Evolutionary conservation across 2,888 invertebrate species (phyloP).

Genomic region (Fabriciana adippe): DNA sequence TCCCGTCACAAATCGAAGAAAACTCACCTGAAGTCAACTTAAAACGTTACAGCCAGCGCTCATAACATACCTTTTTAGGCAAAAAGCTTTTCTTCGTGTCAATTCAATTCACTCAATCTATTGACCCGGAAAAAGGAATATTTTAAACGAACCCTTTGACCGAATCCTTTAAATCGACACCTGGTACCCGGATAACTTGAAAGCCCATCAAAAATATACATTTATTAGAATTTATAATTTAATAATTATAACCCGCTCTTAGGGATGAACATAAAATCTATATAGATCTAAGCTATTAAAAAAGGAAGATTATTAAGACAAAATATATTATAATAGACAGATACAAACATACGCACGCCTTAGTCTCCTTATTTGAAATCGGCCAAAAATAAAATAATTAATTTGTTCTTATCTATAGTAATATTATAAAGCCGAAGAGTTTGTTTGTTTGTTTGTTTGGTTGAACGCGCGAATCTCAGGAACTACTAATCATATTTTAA

Average conservation of each 20-base stretch:
- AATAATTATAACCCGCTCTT: neutral
- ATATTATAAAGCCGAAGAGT: too few species aligned
- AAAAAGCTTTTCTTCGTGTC: constrained; percentile 8
- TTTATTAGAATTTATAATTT: neutral
- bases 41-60: constrained; percentile 1
- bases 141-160: constrained; percentile 12
- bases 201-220: neutral
- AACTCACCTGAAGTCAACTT: neutral
- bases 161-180: constrained; percentile 12
- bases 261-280: too few species aligned
- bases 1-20: neutral
- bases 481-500: too few species aligned
- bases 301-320: too few species aligned
- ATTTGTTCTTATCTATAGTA: too few species aligned
- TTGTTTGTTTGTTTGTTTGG: too few species aligned
- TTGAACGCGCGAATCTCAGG: too few species aligned
- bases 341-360: too few species aligned
- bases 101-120: constrained; percentile 1
- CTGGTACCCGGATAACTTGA: neutral
- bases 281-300: too few species aligned
- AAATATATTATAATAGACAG: too few species aligned
- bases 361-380: too few species aligned
- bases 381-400: too few species aligned
- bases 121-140: constrained; percentile 17
- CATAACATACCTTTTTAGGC: constrained; percentile 3